These are phyloP conservation scores for Mustelus asterias DNA, from an alignment of 2,113 vertebrate genomes.

Conservation along the genomic window DNA sequence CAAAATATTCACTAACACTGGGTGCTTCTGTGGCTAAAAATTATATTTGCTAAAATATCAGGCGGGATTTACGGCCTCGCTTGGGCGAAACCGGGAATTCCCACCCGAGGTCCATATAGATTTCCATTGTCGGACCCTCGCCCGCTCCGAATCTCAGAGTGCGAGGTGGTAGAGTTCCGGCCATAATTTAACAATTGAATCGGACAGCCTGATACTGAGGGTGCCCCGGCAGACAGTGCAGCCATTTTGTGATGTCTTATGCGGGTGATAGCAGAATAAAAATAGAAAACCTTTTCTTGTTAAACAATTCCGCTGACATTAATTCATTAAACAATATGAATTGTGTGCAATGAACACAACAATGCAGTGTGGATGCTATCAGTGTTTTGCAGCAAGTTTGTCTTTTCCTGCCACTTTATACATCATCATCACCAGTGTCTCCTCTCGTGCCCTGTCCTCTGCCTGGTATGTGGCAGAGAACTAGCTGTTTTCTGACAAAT, in stretches of 20 bases:
- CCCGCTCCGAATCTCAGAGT: too few relatives aligned
- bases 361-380: too few relatives aligned
- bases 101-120: too few relatives aligned
- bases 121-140: too few relatives aligned
- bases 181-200: background rate
- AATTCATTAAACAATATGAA: background rate
- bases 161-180: too few relatives aligned
- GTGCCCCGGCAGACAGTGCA: background rate
- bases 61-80: too few relatives aligned
- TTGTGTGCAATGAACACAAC: background rate
- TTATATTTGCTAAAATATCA: background rate
- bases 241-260: background rate
- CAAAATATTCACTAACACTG: background rate
- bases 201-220: background rate
- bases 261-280: background rate
- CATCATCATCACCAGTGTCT: background rate
- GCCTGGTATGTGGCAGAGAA: background rate
- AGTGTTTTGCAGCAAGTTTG: background rate
- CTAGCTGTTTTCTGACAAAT: background rate
- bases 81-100: too few relatives aligned
- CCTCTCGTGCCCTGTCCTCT: background rate
- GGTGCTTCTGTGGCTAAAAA: background rate
- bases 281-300: background rate
- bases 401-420: background rate
- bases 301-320: background rate